Percentiles rank a stretch among this genome's conserved stretches.
phyloP scores from a whole-genome alignment of 2,113 vertebrate species.

The Odocoileus virginianus region DNA sequence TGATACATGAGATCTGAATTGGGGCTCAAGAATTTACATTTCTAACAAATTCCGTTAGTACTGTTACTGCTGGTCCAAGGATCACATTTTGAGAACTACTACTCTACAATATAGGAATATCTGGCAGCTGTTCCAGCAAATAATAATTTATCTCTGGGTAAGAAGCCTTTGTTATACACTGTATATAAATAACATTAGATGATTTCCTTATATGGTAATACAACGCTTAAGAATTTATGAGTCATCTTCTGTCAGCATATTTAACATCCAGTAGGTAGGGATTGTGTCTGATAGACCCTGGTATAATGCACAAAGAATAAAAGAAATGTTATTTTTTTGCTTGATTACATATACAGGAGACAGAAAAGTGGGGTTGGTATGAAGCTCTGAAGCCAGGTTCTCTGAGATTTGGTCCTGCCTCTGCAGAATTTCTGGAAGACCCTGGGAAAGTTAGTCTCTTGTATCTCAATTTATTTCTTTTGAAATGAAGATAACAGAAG shows the following conservation, averaged over 20 bases:
- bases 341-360: not conserved
- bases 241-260: not conserved
- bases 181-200: not conserved
- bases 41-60: not conserved
- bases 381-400: not conserved
- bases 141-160: not conserved
- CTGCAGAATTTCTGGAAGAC: not conserved
- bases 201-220: not conserved
- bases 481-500: not conserved
- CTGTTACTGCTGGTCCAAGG: not conserved
- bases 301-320: not conserved
- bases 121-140: not conserved
- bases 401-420: not conserved
- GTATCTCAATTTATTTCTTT: not conserved
- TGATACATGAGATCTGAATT: not conserved
- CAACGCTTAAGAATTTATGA: constrained; percentile 1
- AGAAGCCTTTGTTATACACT: not conserved
- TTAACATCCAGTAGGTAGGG: not conserved
- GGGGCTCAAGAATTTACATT: not conserved
- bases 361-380: not conserved
- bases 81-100: not conserved
- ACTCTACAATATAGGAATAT: not conserved
- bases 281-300: not conserved
- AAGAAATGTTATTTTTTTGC: not conserved
- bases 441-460: not conserved